Base-by-base conservation (phyloP, 2,888 invertebrate genomes). In the Drosophila monieri region DNA sequence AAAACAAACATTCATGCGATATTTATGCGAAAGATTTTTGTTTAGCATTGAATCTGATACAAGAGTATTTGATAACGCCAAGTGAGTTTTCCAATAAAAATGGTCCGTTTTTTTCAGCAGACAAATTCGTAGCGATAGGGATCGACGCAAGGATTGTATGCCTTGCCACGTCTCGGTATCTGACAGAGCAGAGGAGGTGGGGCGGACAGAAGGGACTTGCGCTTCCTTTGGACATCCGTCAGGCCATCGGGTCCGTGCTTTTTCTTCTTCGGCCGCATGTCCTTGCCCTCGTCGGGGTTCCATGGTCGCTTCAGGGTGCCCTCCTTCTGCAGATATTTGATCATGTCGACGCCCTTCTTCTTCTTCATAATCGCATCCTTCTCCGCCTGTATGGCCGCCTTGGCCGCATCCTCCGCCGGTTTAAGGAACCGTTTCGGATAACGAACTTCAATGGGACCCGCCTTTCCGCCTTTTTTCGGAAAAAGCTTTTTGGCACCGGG, bases 211-310 rank as follows among this genome's bases (percentile, higher is more conserved):
- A 61, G 69, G 9, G 74, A 60, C 27, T 83, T 65, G 9, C 65
- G 80, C 15, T 27, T 62, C 5, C 88, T 75, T 27, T 87, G 68
- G 2, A 43, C 53, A 30, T 59, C 67, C 0, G 71, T 83, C 0
- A 85, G 57, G 1, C 81, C 78, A 37, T 78, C 89, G 0, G 55
- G 37, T 1, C 78, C 88, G 4, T 64, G 1, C 65, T 35, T 92
- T 1, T 2, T 3, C 9, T 46, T 57, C 1, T 10, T 15, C 1
- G 32, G 25, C 0, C 65, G 30, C 6, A 2, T 68, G 21, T 51
- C 92, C 90, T 92, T 91, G 32, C 51, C 49, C n/a, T 68, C 60
- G 14, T 35, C n/a, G 0, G 80, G 44, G 14, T 80, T 55, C 76
- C 73, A 80, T 6, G 81, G 81, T 5, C 15, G 43, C 0, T 9